Evolutionary conservation across 2,797 vertebrate species (phyloP).

Genomic region (Enteromius radiatus): DNA sequence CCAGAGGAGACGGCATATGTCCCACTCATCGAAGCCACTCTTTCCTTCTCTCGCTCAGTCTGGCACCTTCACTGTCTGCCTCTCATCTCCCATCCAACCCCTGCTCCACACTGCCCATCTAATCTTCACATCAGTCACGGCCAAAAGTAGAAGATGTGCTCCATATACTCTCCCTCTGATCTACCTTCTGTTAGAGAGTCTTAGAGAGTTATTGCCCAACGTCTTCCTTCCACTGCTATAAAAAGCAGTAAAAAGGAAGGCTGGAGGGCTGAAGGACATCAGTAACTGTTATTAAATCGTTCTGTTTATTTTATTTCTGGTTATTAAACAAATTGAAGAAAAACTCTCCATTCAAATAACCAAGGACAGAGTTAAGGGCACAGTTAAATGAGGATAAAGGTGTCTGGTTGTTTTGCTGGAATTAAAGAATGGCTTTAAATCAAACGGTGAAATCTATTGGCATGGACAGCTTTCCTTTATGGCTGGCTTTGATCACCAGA

Average conservation of each 20-base stretch:
- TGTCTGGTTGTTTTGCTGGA: slow-evolving; percentile 15
- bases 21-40: slow-evolving; percentile 71
- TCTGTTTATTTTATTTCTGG: slow-evolving; percentile 5
- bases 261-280: slow-evolving; percentile 23
- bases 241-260: neutral
- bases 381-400: neutral
- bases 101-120: slow-evolving; percentile 79
- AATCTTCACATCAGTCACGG: slow-evolving; percentile 77
- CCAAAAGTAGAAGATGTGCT: slow-evolving; percentile 79
- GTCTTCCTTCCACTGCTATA: slow-evolving; percentile 4
- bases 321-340: slow-evolving; percentile 6
- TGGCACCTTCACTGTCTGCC: slow-evolving; percentile 73
- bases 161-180: slow-evolving; percentile 80
- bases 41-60: slow-evolving; percentile 67
- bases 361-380: slow-evolving; percentile 20
- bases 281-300: slow-evolving; percentile 27
- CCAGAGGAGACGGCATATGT: slow-evolving; percentile 74
- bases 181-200: slow-evolving; percentile 65
- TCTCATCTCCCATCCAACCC: slow-evolving; percentile 77
- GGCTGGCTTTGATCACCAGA: slow-evolving; percentile 60
- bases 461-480: slow-evolving; percentile 41
- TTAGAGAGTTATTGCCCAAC: slow-evolving; percentile 27
- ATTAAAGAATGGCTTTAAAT: slow-evolving; percentile 49
- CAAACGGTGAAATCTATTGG: slow-evolving; percentile 43
- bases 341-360: slow-evolving; percentile 51